phyloP scores from a whole-genome alignment of 2,888 invertebrate species.

The Scrobipalpa atriplicella region DNA sequence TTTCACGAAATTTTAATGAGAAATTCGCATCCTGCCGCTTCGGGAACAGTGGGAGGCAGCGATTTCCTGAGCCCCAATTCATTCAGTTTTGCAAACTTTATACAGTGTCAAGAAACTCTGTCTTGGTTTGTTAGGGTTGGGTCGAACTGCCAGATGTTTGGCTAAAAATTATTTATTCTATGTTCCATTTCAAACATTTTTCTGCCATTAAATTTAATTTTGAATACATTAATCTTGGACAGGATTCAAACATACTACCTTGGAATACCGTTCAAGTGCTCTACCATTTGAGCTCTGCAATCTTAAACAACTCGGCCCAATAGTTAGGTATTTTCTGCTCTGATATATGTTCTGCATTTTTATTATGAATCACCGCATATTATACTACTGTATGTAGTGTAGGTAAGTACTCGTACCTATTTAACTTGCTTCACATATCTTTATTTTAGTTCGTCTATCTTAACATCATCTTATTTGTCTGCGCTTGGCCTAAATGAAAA shows the following conservation, averaged over 20 bases:
- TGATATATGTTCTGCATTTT: too few species aligned
- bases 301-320: too few species aligned
- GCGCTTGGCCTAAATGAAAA: slow-evolving; percentile 66
- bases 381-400: too few species aligned
- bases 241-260: too few species aligned
- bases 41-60: slow-evolving; percentile 63
- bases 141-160: background rate
- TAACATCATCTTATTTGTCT: slow-evolving; percentile 68
- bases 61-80: slow-evolving; percentile 66
- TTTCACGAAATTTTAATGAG: slow-evolving; percentile 77
- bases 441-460: slow-evolving; percentile 31
- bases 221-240: too few species aligned
- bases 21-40: slow-evolving; percentile 75
- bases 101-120: slow-evolving; percentile 45
- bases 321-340: too few species aligned
- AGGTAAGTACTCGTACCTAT: background rate
- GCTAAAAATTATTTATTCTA: background rate
- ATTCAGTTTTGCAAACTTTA: slow-evolving; percentile 64
- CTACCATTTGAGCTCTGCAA: too few species aligned
- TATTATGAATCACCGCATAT: too few species aligned
- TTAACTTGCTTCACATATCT: background rate
- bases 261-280: too few species aligned
- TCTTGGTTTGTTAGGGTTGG: background rate
- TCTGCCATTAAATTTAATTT: too few species aligned
- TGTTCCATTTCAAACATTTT: too few species aligned